A percentile compares a stretch with the other conserved stretches of the same genome.
Evolutionary conservation across 2,113 vertebrate species (phyloP).

Genomic region (Pomatostomus ruficeps): DNA sequence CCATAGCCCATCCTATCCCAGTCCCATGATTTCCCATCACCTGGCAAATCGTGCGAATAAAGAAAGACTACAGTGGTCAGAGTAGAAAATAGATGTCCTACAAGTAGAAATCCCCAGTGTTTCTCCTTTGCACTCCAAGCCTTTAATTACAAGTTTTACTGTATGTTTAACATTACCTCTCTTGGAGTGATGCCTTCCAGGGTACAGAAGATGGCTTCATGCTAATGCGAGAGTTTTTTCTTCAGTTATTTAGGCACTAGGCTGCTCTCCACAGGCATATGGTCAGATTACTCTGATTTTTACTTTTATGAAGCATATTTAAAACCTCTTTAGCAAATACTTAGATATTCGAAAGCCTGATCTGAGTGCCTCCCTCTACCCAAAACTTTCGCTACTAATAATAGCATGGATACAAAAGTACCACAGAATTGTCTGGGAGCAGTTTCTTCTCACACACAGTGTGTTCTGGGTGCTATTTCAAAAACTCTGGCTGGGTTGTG

Average conservation of each 20-base stretch:
- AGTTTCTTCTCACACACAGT: not conserved
- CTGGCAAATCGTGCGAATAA: not conserved
- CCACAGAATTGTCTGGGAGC: not conserved
- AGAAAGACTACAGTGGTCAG: not conserved
- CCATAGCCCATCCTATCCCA: not conserved
- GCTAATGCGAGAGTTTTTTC: not conserved
- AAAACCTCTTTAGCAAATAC: not conserved
- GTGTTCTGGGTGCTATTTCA: not conserved
- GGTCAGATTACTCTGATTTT: not conserved
- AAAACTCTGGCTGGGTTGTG: not conserved
- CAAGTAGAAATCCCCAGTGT: not conserved
- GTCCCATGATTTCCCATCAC: no score
- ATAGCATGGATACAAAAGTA: not conserved
- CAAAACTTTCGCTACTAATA: not conserved
- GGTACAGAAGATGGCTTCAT: not conserved
- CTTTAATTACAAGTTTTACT: not conserved
- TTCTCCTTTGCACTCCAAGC: not conserved
- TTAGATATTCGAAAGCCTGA: not conserved
- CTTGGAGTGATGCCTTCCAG: accelerated
- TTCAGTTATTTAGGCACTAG: not conserved
- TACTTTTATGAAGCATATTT: not conserved
- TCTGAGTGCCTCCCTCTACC: not conserved
- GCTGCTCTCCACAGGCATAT: not conserved
- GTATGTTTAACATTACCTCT: not conserved
- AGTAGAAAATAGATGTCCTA: not conserved